These are phyloP conservation scores for Neuroscelio doddi DNA, from an alignment of 2,888 invertebrate genomes.

Conservation along the genomic window DNA sequence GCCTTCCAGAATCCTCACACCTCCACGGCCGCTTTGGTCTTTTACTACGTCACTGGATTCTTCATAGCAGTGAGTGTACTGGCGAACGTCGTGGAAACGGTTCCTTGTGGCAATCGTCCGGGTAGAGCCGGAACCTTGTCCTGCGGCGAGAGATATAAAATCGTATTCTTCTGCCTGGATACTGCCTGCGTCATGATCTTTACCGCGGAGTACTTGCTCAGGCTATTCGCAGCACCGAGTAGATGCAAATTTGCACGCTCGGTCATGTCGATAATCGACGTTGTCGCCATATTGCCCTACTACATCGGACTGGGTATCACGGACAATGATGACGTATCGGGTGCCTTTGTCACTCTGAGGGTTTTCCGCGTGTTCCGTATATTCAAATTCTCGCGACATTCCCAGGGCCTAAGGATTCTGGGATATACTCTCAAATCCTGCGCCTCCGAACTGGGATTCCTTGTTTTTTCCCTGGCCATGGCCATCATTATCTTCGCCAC, in stretches of 20 bases:
- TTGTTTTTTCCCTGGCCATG: conserved; percentile 99
- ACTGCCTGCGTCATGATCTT: conserved; percentile 99
- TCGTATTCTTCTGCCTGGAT: conserved; percentile 98
- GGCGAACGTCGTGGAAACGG: conserved; percentile 99
- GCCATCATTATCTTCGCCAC: conserved; percentile 99
- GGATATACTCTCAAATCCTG: conserved; percentile 99
- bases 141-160: conserved; percentile 98
- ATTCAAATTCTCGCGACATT: conserved; percentile 99
- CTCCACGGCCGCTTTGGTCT: conserved; percentile 98
- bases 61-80: conserved; percentile 99
- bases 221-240: conserved; percentile 98
- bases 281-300: conserved; percentile 99
- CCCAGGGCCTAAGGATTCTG: conserved; percentile 97
- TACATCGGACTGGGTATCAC: conserved; percentile 98
- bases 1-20: conserved; percentile 99
- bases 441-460: conserved; percentile 98
- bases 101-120: conserved; percentile 92
- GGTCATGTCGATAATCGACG: conserved; percentile 99
- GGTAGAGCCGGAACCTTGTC: conserved; percentile 90
- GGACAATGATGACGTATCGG: conserved; percentile 98
- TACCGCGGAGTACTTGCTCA: conserved; percentile 96
- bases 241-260: conserved; percentile 97
- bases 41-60: conserved; percentile 99
- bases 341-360: conserved; percentile 98
- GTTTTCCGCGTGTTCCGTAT: conserved; percentile 99